phyloP scores from a whole-genome alignment of 2,113 vertebrate genomes.

The Hylia prasina region DNA sequence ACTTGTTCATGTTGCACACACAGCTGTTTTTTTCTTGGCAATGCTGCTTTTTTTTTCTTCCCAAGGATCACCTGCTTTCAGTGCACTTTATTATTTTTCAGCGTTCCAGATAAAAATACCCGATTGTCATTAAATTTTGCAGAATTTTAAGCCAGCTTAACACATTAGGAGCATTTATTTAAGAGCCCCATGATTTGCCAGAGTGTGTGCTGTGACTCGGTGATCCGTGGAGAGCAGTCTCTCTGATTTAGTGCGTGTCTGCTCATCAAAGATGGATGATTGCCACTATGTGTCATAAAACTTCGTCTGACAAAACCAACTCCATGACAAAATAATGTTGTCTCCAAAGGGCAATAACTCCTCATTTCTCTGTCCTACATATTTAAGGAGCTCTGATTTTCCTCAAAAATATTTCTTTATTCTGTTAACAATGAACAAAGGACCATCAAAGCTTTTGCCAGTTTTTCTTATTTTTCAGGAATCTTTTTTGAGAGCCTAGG shows the following conservation, averaged over 20 bases:
- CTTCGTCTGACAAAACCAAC: constrained; percentile 57
- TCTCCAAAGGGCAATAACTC: constrained; percentile 50
- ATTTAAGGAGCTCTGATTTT: constrained; percentile 44
- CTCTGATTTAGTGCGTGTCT: constrained; percentile 49
- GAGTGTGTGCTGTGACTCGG: not conserved
- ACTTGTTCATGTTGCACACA: rapidly evolving
- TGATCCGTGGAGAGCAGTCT: constrained; percentile 27
- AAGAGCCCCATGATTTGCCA: not conserved
- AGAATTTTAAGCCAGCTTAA: not conserved
- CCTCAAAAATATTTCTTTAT: constrained; percentile 57
- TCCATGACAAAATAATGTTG: constrained; percentile 29
- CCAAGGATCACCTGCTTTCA: not conserved
- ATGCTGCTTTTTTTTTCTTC: not conserved
- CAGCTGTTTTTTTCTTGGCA: not conserved
- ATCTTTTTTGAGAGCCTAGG: not conserved
- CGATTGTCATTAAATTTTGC: not conserved
- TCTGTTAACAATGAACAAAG: constrained; percentile 21
- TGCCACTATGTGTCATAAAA: constrained; percentile 42
- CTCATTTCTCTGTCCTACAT: constrained; percentile 34
- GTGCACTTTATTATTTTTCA: not conserved
- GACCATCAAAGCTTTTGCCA: not conserved
- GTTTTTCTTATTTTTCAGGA: constrained; percentile 43
- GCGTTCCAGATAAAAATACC: not conserved
- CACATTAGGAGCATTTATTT: constrained; percentile 15
- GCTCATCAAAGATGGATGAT: constrained; percentile 63